Percentiles rank a stretch among this genome's conserved stretches.
phyloP scores from a whole-genome alignment of 2,113 vertebrate species.

The Mionectes macconnelli region DNA sequence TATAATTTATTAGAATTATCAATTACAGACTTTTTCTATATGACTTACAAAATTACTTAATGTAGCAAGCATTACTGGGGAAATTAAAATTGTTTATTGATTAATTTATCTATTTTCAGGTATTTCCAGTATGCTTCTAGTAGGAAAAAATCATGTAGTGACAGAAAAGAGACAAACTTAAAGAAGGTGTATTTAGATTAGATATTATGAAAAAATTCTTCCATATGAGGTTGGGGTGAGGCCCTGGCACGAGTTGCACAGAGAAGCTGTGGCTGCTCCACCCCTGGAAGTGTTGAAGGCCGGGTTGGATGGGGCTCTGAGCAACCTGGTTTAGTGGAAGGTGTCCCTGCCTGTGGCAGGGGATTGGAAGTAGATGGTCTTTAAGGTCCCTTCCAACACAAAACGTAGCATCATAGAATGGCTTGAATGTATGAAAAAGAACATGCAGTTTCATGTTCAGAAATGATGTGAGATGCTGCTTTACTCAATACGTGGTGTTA shows the following conservation, averaged over 20 bases:
- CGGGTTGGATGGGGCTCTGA: neutral
- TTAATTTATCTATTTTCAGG: neutral
- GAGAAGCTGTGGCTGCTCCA: neutral
- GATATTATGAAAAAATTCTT: neutral
- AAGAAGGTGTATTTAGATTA: neutral
- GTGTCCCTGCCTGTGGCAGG: neutral
- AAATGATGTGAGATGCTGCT: neutral
- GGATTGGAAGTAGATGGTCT: neutral
- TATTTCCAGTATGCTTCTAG: neutral
- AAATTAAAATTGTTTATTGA: slow-evolving; percentile 43
- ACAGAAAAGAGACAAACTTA: neutral
- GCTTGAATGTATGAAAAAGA: neutral
- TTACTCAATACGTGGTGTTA: neutral
- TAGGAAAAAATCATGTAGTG: neutral
- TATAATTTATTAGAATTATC: neutral
- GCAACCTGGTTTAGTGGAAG: neutral
- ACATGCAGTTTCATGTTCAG: neutral
- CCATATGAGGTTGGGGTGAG: neutral
- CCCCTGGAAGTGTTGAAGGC: neutral
- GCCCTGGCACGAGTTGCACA: neutral
- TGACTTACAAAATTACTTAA: slow-evolving; percentile 9
- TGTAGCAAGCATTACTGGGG: neutral
- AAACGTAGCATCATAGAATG: neutral
- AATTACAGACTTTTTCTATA: neutral
- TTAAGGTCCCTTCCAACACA: neutral